Conservation (phyloP, 2,888 invertebrate species). For the Cheilosia pagana region DNA sequence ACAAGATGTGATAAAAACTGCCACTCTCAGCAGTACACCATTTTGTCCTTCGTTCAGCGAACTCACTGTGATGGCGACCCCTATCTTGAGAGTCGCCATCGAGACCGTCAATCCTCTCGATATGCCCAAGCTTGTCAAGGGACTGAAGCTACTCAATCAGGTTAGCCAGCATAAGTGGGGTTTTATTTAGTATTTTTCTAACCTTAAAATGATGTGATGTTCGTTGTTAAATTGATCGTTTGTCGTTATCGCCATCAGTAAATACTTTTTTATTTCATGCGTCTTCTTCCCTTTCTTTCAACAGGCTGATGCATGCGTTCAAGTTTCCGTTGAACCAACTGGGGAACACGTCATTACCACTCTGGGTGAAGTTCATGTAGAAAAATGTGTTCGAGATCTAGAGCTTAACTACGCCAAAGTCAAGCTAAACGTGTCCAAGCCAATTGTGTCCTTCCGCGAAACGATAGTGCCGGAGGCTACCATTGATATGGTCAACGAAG, state of each 20-base stretch:
- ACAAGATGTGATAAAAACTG: slow-evolving; percentile 93
- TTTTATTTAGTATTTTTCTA: neutral
- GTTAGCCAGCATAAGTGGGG: slow-evolving; percentile 82
- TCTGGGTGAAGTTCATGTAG: slow-evolving; percentile 98
- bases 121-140: slow-evolving; percentile 88
- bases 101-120: slow-evolving; percentile 93
- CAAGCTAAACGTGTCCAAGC: slow-evolving; percentile 95
- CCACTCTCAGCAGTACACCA: slow-evolving; percentile 92
- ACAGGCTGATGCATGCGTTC: slow-evolving; percentile 93
- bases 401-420: slow-evolving; percentile 92
- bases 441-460: slow-evolving; percentile 98
- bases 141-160: slow-evolving; percentile 94
- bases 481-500: slow-evolving; percentile 93
- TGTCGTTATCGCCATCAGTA: too few relatives aligned
- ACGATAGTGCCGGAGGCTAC: slow-evolving; percentile 93
- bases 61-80: slow-evolving; percentile 89
- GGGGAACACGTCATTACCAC: slow-evolving; percentile 98
- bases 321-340: slow-evolving; percentile 94
- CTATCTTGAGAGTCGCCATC: slow-evolving; percentile 96
- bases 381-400: slow-evolving; percentile 97
- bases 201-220: too few relatives aligned
- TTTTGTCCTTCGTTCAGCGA: slow-evolving; percentile 95
- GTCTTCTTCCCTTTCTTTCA: neutral
- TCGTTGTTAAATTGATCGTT: too few relatives aligned
- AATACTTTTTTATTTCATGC: neutral